Evolutionary conservation across 64 coral and sea anemone genomes (phyloP), one percentile per base, ranked within the genome.

Genomic region (Pocillopora verrucosa): DNA sequence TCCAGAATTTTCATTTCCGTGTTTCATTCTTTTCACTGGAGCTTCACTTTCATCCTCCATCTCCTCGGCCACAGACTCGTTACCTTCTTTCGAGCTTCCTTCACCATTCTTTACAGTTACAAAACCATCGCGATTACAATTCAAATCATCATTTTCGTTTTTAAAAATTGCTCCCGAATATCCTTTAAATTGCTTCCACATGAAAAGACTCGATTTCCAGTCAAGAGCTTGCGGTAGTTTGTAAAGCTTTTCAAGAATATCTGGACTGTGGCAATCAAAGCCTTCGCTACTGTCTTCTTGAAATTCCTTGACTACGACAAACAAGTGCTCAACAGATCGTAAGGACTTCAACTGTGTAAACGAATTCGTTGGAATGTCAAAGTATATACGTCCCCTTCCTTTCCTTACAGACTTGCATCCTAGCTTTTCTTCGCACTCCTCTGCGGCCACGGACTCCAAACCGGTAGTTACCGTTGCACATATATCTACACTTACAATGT

Each of bases 401-500:
- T 89, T 81, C 78, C 89, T 93, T 9, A 93, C 76, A 16, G 79
- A 80, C 1, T 84, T 93, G 25, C 90, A 93, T 34, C 87, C 69
- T 1, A 99, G 85, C 86, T 95, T 99, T 91, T 90, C 45, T 70
- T 87, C 74, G 80, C 97, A 99, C 88, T 99, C 97, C 26, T 80
- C 65, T 7, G 60, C 89, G 16, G 93, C 83, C 61, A 99, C 72
- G 13, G 82, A 79, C 72, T 99, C 97, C 24, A 99, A 91, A 20
- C 97, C 97, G 3, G 94, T 93, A 4, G 86, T 84, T 16, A 95
- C 97, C 82, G 97, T 99, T 0, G 94, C 94, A 81, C 97, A 99
- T 16, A 98, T 70, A 1, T 74, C 61, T 0, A 89, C 92, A 73
- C 51, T 74, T 72, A 56, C 20, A 80, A 34, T 58, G 58, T 86